phyloP scores from a whole-genome alignment of 2,888 invertebrate genomes.

The Pachliopta kotzebuea region DNA sequence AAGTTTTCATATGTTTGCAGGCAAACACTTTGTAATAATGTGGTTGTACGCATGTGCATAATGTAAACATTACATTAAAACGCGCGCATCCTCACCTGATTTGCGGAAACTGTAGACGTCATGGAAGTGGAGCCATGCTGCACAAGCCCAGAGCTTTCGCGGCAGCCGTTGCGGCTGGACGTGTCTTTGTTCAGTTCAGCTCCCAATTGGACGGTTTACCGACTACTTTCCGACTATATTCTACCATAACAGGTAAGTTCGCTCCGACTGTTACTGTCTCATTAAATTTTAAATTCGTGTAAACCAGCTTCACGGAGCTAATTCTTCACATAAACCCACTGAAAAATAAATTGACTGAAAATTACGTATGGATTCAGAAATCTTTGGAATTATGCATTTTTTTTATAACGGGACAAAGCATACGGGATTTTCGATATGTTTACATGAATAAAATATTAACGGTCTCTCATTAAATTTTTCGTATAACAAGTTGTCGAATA shows the following conservation, averaged over 20 bases:
- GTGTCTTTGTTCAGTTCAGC: neutral
- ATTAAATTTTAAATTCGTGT: neutral
- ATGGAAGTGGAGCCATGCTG: neutral
- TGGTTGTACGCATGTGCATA: neutral
- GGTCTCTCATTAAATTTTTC: too few relatives aligned
- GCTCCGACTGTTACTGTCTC: neutral
- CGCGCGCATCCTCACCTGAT: conserved; percentile 1
- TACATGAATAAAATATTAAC: too few relatives aligned
- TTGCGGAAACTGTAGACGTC: neutral
- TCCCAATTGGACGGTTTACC: neutral
- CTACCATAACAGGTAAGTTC: neutral
- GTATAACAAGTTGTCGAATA: too few relatives aligned
- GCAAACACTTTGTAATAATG: neutral
- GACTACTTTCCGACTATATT: neutral
- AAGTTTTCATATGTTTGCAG: neutral
- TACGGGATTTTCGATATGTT: too few relatives aligned
- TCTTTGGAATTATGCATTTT: neutral
- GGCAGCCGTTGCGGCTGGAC: neutral
- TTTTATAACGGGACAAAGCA: neutral
- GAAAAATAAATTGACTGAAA: neutral
- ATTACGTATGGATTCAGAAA: conserved; percentile 1
- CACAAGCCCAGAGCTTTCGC: conserved; percentile 3
- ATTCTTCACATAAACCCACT: neutral
- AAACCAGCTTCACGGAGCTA: neutral
- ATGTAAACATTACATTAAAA: neutral